Evolutionary conservation across 2,888 invertebrate genomes (phyloP).

Genomic region (Nymphalis polychloros): DNA sequence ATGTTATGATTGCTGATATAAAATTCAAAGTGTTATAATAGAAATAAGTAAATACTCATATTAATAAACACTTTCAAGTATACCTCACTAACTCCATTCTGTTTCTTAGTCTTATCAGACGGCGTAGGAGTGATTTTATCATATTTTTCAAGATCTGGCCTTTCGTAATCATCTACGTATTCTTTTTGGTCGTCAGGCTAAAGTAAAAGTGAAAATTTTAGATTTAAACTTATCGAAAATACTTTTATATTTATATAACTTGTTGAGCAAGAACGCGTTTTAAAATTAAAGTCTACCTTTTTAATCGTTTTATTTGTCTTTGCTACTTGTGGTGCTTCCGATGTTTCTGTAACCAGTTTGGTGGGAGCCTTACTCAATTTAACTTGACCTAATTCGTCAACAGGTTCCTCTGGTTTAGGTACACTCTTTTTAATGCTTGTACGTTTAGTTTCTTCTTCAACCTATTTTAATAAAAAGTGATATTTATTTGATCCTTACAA

Average conservation of each 20-base stretch:
- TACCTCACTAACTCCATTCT: slow-evolving; percentile 75
- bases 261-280: not conserved
- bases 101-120: slow-evolving; percentile 67
- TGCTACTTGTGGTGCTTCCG: slow-evolving; percentile 68
- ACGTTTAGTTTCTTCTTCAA: slow-evolving; percentile 64
- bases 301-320: slow-evolving; percentile 63
- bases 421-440: slow-evolving; percentile 71
- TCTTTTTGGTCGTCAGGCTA: slow-evolving; percentile 77
- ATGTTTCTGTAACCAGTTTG: slow-evolving; percentile 64
- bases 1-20: slow-evolving; percentile 4
- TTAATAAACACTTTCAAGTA: slow-evolving; percentile 11
- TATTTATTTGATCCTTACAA: no score
- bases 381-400: slow-evolving; percentile 70
- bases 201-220: slow-evolving; percentile 33
- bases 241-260: not conserved
- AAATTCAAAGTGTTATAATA: slow-evolving; percentile 2
- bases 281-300: slow-evolving; percentile 57
- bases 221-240: not conserved
- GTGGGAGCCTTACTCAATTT: slow-evolving; percentile 67
- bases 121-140: slow-evolving; percentile 80
- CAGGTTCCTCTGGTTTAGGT: slow-evolving; percentile 69
- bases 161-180: slow-evolving; percentile 87
- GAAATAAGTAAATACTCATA: not conserved
- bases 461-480: slow-evolving; percentile 48
- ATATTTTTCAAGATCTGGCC: slow-evolving; percentile 86